These are phyloP conservation scores for Brachirus orientalis DNA, from an alignment of 2,113 vertebrate genomes.

Conservation along the genomic window DNA sequence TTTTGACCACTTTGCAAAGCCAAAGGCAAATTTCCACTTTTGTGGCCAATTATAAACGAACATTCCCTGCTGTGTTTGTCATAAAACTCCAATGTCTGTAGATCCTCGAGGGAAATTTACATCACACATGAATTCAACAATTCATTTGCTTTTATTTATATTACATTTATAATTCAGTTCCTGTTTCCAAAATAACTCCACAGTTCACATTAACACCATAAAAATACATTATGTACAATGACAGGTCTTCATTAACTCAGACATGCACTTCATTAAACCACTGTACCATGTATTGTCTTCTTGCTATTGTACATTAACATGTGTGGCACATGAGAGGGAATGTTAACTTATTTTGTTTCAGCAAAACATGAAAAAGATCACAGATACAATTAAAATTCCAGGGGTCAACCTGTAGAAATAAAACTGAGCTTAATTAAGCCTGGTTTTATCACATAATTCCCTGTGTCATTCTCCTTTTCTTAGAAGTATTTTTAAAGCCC, in stretches of 20 bases:
- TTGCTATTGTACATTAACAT: not conserved
- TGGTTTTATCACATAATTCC: too few species aligned
- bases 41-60: too few species aligned
- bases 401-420: not conserved
- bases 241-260: not conserved
- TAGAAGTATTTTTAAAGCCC: too few species aligned
- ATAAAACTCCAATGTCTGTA: too few species aligned
- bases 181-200: not conserved
- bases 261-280: not conserved
- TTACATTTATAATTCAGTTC: not conserved
- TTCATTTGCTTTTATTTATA: not conserved
- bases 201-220: slow-evolving; percentile 16
- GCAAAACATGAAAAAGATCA: too few species aligned
- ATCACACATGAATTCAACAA: not conserved
- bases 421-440: too few species aligned
- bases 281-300: not conserved
- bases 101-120: too few species aligned
- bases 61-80: too few species aligned
- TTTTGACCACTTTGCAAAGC: too few species aligned
- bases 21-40: too few species aligned
- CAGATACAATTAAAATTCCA: too few species aligned
- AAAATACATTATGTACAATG: slow-evolving; percentile 14
- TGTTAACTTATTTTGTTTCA: not conserved
- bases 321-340: not conserved
- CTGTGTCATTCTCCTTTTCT: too few species aligned